A percentile compares a stretch with the other conserved stretches of the same genome.
These are phyloP conservation scores for Crocallis elinguaria DNA, from an alignment of 2,888 invertebrate genomes.

Conservation along the genomic window DNA sequence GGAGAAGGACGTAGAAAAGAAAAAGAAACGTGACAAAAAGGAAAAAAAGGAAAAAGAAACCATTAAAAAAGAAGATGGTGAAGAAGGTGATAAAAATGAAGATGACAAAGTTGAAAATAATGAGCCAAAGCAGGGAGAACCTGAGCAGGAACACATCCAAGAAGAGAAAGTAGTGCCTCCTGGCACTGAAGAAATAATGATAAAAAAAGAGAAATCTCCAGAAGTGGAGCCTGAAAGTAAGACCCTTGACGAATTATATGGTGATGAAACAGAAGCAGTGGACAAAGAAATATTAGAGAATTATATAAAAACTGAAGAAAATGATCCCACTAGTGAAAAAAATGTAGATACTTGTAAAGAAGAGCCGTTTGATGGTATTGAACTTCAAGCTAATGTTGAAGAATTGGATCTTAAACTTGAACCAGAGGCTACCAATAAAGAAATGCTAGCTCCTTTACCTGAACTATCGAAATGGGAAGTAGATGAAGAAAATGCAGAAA, in stretches of 20 bases:
- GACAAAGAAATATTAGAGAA: constrained; percentile 85
- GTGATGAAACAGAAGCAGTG: constrained; percentile 82
- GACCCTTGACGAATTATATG: constrained; percentile 75
- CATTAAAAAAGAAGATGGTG: constrained; percentile 57
- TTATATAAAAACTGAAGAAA: constrained; percentile 77
- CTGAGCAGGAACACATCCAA: not conserved
- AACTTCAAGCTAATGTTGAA: constrained; percentile 83
- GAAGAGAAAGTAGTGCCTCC: constrained; percentile 35
- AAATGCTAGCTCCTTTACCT: constrained; percentile 90
- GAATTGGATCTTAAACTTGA: constrained; percentile 84
- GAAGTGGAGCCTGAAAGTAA: constrained; percentile 45
- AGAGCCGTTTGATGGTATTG: constrained; percentile 83
- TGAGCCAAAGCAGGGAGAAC: not conserved
- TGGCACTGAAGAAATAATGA: constrained; percentile 36
- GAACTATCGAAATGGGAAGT: constrained; percentile 96
- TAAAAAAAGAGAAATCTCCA: constrained; percentile 39
- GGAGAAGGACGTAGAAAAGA: constrained; percentile 81
- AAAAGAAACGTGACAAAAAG: constrained; percentile 79
- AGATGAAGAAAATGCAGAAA: constrained; percentile 82
- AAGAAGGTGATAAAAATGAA: constrained; percentile 45
- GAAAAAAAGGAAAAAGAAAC: constrained; percentile 83
- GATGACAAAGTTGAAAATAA: constrained; percentile 27
- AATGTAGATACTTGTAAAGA: constrained; percentile 74
- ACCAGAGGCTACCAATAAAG: constrained; percentile 71
- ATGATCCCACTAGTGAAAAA: constrained; percentile 48